Base-by-base conservation (phyloP, 2,888 invertebrate species). In the Protonemura montana region DNA sequence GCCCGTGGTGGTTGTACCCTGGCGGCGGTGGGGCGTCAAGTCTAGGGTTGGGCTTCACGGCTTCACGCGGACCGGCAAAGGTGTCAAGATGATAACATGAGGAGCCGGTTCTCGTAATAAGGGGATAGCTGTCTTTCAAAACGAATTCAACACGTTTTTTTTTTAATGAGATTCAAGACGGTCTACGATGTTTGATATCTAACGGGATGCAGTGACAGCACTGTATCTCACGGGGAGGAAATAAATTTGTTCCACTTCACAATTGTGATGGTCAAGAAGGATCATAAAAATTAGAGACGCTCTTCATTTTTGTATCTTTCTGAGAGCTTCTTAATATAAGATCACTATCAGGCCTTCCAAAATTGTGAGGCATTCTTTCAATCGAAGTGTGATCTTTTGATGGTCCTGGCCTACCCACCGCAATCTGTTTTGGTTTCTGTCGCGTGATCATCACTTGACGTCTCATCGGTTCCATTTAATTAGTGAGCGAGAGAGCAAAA, bases 131-230 rank as follows among this genome's bases (percentile, higher is more conserved):
- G 81, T 81, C 81, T 81, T 81, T 81, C 81, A 83, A 83, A 42
- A 83, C 41, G 42, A 26, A 83, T 41, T 41, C 25, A 81, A 83
- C 83, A 83, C 78, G 78, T 59, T 83, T 25, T 6, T 41, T n/a
- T 83, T 42, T 27, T 83, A 83, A 83, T 83, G 83, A 83, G 83
- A 83, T 83, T 41, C 83, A 42, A 59, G 59, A 83, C 83, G 28
- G 42, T 1, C 83, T 25, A 42, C n/a, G n/a, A 81, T 28, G 78
- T 78, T 27, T 26, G 26, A 27, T 78, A 78, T 3, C 10, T 78
- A 78, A 78, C 78, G 59, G 59, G 59, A 13, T 21, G 59, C 59
- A 3, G 3, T 59, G 59, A 59, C 59, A 59, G 59, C 59, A 59
- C 21, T 1, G 59, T 10, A 59, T 59, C 3, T 59, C 59, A 1